Conservation (phyloP, 2,113 vertebrate genomes). For the Athene noctua region DNA sequence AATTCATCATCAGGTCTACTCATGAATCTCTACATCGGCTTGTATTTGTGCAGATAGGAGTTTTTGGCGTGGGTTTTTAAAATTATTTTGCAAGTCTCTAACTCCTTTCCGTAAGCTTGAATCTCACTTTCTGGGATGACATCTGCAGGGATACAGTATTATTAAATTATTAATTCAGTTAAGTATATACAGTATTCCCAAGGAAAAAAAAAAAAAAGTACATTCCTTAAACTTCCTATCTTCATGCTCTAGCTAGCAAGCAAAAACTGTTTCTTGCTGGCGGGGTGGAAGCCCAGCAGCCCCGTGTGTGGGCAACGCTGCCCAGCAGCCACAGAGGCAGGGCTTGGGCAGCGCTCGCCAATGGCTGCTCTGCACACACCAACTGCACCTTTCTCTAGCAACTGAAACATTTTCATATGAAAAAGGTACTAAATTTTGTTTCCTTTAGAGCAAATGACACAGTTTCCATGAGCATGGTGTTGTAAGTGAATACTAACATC, state of each 20-base stretch:
- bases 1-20: not conserved
- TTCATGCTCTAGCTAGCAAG: not conserved
- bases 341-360: fast-evolving
- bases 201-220: not conserved
- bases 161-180: not conserved
- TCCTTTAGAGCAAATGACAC: not conserved
- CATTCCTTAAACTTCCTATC: not conserved
- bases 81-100: not conserved
- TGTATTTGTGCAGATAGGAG: not conserved
- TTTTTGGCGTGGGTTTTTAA: not conserved
- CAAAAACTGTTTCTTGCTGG: not conserved
- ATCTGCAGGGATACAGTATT: not conserved
- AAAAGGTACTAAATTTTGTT: not conserved
- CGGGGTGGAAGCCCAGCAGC: not conserved
- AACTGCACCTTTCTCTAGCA: not conserved
- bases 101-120: not conserved
- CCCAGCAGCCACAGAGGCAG: not conserved
- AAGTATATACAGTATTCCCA: not conserved
- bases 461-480: fast-evolving
- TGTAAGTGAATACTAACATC: not conserved
- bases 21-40: not conserved
- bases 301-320: fast-evolving
- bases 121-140: not conserved
- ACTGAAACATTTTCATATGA: not conserved
- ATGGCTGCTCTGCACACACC: not conserved